Conservation (phyloP, 2,113 vertebrate genomes). For the Gymnarchus niloticus region DNA sequence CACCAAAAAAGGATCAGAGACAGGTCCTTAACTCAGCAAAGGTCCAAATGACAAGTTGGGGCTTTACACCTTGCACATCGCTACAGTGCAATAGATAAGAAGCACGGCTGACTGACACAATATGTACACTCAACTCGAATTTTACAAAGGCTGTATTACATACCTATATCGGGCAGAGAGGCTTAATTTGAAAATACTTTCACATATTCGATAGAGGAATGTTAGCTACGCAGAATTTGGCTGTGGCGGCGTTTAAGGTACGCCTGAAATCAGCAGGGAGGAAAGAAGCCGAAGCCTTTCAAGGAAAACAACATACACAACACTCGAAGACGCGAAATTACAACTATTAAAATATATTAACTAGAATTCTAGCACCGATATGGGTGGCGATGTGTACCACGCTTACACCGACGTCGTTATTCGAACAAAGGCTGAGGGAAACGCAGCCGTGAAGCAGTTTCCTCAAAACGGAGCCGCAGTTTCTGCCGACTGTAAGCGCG, state of each 20-base stretch:
- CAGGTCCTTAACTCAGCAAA: background rate
- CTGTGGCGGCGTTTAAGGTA: background rate
- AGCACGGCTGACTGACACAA: background rate
- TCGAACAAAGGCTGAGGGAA: background rate
- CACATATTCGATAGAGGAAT: background rate
- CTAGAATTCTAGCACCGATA: background rate
- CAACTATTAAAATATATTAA: background rate
- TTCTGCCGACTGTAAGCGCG: background rate
- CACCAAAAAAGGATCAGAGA: background rate
- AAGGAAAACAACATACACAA: background rate
- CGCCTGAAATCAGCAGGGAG: background rate
- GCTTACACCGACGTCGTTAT: background rate
- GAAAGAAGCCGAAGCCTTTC: background rate
- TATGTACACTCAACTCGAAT: background rate
- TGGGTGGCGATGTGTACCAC: background rate
- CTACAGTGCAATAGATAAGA: background rate
- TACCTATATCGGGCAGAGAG: background rate
- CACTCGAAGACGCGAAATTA: background rate
- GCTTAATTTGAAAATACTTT: constrained; percentile 6
- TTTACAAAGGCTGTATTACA: constrained; percentile 4
- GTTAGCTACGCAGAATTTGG: no score
- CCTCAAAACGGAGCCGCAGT: background rate
- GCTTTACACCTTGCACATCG: background rate
- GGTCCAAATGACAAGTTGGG: background rate
- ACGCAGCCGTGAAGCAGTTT: background rate